phyloP scores from a whole-genome alignment of 30 jellyfish, hydroid and myxozoan species.

The Turritopsis dohrnii region DNA sequence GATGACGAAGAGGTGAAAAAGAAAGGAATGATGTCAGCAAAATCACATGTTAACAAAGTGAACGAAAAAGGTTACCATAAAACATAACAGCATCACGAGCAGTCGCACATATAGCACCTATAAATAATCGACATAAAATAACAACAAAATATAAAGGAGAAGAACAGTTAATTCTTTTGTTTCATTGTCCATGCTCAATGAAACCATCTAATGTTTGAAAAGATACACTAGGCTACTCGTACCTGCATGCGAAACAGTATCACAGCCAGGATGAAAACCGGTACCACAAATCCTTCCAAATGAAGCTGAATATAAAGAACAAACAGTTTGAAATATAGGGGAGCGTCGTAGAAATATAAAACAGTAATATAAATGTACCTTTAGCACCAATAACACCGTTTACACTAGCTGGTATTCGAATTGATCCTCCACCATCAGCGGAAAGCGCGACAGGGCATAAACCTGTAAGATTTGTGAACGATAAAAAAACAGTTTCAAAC shows the following conservation, averaged over 20 bases:
- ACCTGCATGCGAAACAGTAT: constrained; percentile 80
- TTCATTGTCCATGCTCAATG: not conserved
- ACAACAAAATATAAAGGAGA: not conserved
- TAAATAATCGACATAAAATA: not conserved
- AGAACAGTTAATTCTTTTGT: no score
- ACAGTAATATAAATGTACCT: constrained; percentile 34
- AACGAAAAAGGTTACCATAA: constrained; percentile 29
- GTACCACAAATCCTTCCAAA: constrained; percentile 54
- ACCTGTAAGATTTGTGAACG: constrained; percentile 35
- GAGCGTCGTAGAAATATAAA: not conserved
- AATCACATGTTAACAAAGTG: not conserved
- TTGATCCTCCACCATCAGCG: constrained; percentile 99
- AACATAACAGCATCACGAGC: constrained; percentile 63
- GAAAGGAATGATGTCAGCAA: not conserved
- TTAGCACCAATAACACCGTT: constrained; percentile 90
- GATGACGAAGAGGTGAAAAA: constrained; percentile 8
- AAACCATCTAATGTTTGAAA: not conserved
- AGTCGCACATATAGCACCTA: constrained; percentile 56
- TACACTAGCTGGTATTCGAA: constrained; percentile 86
- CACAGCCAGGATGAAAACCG: constrained; percentile 41
- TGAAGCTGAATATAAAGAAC: constrained; percentile 45
- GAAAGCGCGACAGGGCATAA: constrained; percentile 85
- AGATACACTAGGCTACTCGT: not conserved
- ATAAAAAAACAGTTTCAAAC: no score
- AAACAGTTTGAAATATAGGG: not conserved